phyloP scores from a whole-genome alignment of 2,888 invertebrate species.

The Laothoe populi region DNA sequence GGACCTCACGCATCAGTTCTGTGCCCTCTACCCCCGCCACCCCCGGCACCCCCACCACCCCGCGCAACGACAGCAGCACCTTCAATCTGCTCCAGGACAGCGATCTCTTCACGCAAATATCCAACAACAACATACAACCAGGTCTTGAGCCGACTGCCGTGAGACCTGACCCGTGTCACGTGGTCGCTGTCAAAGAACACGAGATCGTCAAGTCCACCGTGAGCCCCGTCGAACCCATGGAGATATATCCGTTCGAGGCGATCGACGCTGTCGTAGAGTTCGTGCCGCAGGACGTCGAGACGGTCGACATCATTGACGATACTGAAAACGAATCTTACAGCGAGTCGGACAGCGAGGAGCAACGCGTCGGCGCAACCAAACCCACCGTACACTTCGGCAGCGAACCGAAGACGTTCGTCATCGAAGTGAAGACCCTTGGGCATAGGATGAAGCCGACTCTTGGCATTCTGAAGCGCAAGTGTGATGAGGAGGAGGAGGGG shows the following conservation, averaged over 20 bases:
- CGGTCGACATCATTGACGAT: conserved; percentile 83
- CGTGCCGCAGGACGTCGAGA: conserved; percentile 82
- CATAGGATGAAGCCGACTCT: conserved; percentile 70
- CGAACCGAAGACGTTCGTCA: conserved; percentile 71
- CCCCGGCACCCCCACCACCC: conserved; percentile 58
- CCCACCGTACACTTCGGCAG: conserved; percentile 52
- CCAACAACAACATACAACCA: conserved; percentile 70
- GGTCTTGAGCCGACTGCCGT: conserved; percentile 38
- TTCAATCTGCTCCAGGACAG: conserved; percentile 88
- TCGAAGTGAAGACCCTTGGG: conserved; percentile 68
- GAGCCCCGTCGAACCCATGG: conserved; percentile 61
- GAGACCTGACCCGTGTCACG: conserved; percentile 70
- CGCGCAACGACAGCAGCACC: conserved; percentile 82
- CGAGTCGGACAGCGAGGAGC: conserved; percentile 53
- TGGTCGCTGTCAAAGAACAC: conserved; percentile 88
- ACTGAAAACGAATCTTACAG: conserved; percentile 70
- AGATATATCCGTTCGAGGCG: conserved; percentile 80
- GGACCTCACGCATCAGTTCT: conserved; percentile 33
- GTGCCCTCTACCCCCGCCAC: conserved; percentile 47
- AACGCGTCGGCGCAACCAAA: conserved; percentile 26
- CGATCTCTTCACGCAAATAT: conserved; percentile 88
- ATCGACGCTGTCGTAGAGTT: conserved; percentile 81
- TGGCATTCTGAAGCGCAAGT: conserved; percentile 63
- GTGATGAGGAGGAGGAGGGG: conserved; percentile 47
- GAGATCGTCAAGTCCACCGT: conserved; percentile 88